Percentiles rank a stretch among this genome's conserved stretches.
Conservation (phyloP, 2,797 vertebrate genomes). For the Esox masquinongy region DNA sequence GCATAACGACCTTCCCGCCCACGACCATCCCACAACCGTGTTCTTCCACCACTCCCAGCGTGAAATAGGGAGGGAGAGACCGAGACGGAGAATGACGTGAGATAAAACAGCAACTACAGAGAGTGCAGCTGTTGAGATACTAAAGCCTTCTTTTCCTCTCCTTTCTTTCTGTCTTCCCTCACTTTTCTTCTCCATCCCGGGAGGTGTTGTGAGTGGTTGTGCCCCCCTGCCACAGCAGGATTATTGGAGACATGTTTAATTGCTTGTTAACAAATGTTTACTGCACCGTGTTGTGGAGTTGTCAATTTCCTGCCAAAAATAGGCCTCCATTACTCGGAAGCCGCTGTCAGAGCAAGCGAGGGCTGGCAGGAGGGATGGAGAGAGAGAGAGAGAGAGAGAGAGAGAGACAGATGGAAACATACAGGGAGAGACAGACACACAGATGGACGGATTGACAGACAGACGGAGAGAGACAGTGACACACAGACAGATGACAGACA, state of each 20-base stretch:
- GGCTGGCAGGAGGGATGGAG: background rate
- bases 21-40: background rate
- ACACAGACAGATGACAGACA: background rate
- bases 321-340: slow-evolving; percentile 28
- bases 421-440: slow-evolving; percentile 37
- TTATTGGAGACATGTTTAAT: slow-evolving; percentile 46
- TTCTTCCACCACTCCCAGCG: slow-evolving; percentile 16
- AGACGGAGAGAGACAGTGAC: slow-evolving; percentile 32
- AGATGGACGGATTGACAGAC: slow-evolving; percentile 26
- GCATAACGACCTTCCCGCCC: background rate
- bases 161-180: background rate
- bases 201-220: background rate
- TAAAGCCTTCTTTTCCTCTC: background rate
- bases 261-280: slow-evolving; percentile 55
- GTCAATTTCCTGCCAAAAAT: slow-evolving; percentile 41
- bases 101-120: slow-evolving; percentile 1
- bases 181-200: background rate
- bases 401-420: slow-evolving; percentile 25
- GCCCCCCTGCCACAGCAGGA: background rate
- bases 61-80: background rate
- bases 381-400: background rate
- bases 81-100: background rate
- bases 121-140: background rate
- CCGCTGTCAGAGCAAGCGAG: background rate
- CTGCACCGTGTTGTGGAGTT: slow-evolving; percentile 25